Conservation (phyloP, 2,113 vertebrate species). For the Mungos mungo region DNA sequence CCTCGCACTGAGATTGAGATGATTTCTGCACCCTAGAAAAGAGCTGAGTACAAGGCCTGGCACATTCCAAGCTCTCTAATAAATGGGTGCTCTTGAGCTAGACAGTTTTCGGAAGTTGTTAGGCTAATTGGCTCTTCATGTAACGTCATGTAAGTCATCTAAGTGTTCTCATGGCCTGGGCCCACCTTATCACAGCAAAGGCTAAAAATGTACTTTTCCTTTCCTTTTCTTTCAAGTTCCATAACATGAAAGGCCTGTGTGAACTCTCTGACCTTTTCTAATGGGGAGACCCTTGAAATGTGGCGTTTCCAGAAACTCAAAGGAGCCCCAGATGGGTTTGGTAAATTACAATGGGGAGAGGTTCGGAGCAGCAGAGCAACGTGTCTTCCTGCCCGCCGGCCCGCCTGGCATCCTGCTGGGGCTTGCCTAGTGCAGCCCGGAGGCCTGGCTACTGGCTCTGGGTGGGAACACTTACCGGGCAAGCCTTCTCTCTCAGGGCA, state of each 20-base stretch:
- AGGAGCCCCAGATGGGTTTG: conserved; percentile 85
- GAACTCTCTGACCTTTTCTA: conserved; percentile 85
- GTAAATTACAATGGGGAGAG: conserved; percentile 84
- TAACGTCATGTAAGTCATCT: conserved; percentile 80
- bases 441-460: conserved; percentile 16
- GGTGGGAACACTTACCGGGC: neutral
- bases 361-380: neutral
- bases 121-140: conserved; percentile 84
- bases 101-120: conserved; percentile 78
- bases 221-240: conserved; percentile 86
- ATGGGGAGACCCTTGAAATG: conserved; percentile 86
- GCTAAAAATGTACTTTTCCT: conserved; percentile 87
- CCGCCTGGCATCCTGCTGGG: conserved; percentile 65
- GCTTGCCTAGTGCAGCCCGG: conserved; percentile 12
- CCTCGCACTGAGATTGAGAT: neutral
- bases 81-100: conserved; percentile 62
- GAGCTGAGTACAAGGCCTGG: conserved; percentile 10
- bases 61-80: conserved; percentile 57
- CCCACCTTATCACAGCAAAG: conserved; percentile 85
- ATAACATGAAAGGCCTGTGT: conserved; percentile 83
- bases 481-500: neutral
- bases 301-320: conserved; percentile 82
- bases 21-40: conserved; percentile 14
- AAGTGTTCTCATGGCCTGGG: conserved; percentile 83
- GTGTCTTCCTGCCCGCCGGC: conserved; percentile 42